Evolutionary conservation across 2,888 invertebrate genomes (phyloP).

Genomic region (Drosophila setosimentum): DNA sequence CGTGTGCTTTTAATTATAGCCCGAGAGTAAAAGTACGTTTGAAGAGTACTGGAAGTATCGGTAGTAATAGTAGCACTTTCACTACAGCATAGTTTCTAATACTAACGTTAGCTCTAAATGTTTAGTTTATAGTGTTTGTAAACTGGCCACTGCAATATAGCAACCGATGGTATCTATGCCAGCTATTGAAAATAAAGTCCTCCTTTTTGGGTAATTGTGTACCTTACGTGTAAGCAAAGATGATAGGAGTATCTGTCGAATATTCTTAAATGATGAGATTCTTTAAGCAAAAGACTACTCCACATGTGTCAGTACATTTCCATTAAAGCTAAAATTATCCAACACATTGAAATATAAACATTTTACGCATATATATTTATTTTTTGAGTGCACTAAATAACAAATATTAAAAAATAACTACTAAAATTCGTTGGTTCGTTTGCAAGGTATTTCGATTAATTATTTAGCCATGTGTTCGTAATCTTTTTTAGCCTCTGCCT

Average conservation of each 20-base stretch:
- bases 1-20: not conserved
- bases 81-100: not conserved
- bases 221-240: not conserved
- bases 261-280: not conserved
- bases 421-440: not conserved
- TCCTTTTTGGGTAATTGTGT: not conserved
- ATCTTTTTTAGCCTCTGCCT: not conserved
- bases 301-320: not conserved
- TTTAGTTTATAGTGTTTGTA: not conserved
- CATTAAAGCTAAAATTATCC: not conserved
- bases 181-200: not conserved
- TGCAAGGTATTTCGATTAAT: not conserved
- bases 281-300: not conserved
- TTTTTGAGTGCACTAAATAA: slow-evolving; percentile 1
- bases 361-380: not conserved
- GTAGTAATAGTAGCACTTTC: not conserved
- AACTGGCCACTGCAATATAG: not conserved
- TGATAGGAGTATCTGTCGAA: not conserved
- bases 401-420: not conserved
- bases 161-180: too few species aligned
- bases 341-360: not conserved
- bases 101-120: not conserved
- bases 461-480: not conserved
- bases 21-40: too few species aligned
- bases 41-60: not conserved